A percentile compares a stretch with the other conserved stretches of the same genome.
Evolutionary conservation across 1,140 invertebrate species (phyloP).

Genomic region (Octopus sinensis): DNA sequence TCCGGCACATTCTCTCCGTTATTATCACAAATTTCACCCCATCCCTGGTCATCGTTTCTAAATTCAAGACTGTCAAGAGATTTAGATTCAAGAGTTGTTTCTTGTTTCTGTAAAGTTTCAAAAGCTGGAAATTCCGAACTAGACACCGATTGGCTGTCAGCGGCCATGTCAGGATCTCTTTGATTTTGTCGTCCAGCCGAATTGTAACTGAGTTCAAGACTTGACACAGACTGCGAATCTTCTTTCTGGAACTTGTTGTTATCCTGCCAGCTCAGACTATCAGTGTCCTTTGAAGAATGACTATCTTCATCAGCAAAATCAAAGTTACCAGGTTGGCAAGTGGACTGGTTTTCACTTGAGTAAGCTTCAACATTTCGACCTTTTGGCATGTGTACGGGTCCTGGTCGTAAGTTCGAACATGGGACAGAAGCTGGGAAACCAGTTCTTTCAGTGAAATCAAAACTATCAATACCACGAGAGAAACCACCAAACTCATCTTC

Average conservation of each 20-base stretch:
- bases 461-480: constrained; percentile 44
- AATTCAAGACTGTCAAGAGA: too few relatives aligned
- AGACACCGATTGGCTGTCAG: constrained; percentile 57
- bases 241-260: constrained; percentile 24
- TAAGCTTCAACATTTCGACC: constrained; percentile 14
- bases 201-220: constrained; percentile 42
- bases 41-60: too few relatives aligned
- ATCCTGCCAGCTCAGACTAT: constrained; percentile 21
- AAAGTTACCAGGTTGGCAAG: constrained; percentile 6
- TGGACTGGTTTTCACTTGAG: neutral
- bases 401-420: neutral
- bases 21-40: too few relatives aligned
- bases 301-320: constrained; percentile 18
- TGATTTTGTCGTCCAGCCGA: constrained; percentile 6
- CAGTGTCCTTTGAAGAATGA: constrained; percentile 22
- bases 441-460: constrained; percentile 23
- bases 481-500: constrained; percentile 64
- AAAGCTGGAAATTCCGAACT: constrained; percentile 52
- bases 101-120: too few relatives aligned
- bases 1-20: too few relatives aligned
- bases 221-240: constrained; percentile 50
- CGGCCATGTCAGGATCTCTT: constrained; percentile 22
- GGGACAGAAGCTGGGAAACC: constrained; percentile 5
- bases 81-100: too few relatives aligned
- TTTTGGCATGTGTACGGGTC: neutral